Conservation (phyloP, 2,888 invertebrate genomes). For the Metallyticus violacea region DNA sequence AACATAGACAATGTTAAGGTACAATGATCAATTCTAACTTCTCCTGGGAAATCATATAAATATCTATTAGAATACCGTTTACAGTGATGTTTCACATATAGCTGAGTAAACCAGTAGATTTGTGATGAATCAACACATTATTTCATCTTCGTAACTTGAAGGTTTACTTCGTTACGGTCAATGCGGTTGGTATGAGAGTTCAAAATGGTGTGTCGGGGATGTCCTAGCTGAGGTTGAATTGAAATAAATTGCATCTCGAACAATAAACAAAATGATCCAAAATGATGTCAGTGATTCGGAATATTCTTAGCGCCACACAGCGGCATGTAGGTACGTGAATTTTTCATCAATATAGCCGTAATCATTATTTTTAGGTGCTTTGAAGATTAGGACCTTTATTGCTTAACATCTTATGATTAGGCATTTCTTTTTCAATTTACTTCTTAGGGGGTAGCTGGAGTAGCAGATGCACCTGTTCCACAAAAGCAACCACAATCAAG, state of each 20-base stretch:
- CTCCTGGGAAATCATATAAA: no score
- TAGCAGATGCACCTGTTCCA: slow-evolving; percentile 20
- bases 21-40: no score
- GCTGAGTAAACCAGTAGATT: no score
- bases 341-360: neutral
- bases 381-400: no score
- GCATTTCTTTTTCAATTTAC: neutral
- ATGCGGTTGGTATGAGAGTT: neutral
- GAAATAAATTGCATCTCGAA: neutral
- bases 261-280: neutral
- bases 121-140: no score
- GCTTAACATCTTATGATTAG: neutral
- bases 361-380: no score
- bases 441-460: neutral
- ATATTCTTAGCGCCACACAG: neutral
- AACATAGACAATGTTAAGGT: neutral
- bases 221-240: neutral
- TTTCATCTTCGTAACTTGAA: no score
- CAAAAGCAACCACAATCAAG: slow-evolving; percentile 17
- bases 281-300: slow-evolving; percentile 6
- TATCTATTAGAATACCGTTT: no score
- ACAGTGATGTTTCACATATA: no score
- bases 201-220: neutral
- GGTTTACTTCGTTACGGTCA: no score
- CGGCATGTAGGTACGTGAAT: neutral